Base-by-base conservation (phyloP, 1,140 invertebrate species). In the Branchinecta lindahli region DNA sequence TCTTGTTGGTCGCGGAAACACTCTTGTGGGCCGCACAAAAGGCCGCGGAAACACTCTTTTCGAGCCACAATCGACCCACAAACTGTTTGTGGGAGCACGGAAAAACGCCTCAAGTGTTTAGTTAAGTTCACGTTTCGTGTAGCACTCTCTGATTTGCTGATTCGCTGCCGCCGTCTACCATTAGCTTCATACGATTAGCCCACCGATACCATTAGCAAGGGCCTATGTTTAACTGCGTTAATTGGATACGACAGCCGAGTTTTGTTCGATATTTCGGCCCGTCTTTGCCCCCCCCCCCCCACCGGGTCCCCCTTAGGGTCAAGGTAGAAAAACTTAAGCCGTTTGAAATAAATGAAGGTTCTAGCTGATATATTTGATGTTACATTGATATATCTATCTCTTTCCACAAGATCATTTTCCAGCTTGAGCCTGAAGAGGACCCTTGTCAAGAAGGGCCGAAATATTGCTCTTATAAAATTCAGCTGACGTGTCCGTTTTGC, bases 41-140 rank as follows among this genome's bases (percentile, higher is more conserved):
- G n/a, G n/a, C n/a, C n/a, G n/a, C n/a, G n/a, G n/a, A n/a, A n/a
- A n/a, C n/a, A n/a, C n/a, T n/a, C n/a, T n/a, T n/a, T n/a, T n/a
- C n/a, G n/a, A n/a, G n/a, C n/a, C n/a, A n/a, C n/a, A n/a, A n/a
- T n/a, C n/a, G n/a, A n/a, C n/a, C n/a, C n/a, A n/a, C n/a, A n/a
- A n/a, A n/a, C n/a, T n/a, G n/a, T n/a, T n/a, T n/a, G n/a, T n/a
- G n/a, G n/a, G n/a, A n/a, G n/a, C n/a, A n/a, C n/a, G n/a, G n/a
- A n/a, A n/a, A n/a, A n/a, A n/a, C n/a, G n/a, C n/a, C n/a, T n/a
- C n/a, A n/a, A n/a, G n/a, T 52, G 9, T 67, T 21, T 5, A 21
- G 44, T 44, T 73, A 15, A 44, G 67, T 45, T 70, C 20, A 45
- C 33, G 68, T 71, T 70, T 68, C 70, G 9, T 67, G n/a, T 71